Evolutionary conservation across 2,888 invertebrate species (phyloP), one percentile per base, ranked within the genome.

Genomic region (Trissonchulus sp.): DNA sequence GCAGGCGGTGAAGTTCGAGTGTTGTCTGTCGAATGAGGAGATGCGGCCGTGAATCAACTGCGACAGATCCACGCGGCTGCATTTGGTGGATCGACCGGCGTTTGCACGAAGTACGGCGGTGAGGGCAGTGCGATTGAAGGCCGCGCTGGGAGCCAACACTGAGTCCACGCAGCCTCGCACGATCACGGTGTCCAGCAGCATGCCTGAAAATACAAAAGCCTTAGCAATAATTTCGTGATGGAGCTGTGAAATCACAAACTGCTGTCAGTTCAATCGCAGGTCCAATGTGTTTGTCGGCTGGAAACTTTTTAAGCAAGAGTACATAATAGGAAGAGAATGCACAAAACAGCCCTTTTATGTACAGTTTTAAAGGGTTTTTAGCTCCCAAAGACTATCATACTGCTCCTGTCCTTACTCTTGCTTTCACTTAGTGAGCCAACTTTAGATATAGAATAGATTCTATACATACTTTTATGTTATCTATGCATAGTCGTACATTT

Each of bases 131-230:
- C 33, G 35, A 28, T 65, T 65, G 68, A 65, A 65, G 8, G 68
- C 68, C 8, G 35, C 68, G 31, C 33, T 33, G 31, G 68, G 68
- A 33, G 68, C 68, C 31, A 65, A 34, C 8, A 65, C 35, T 8
- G 68, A 65, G 68, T 65, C 68, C 33, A 65, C 68, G 68, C 68
- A 65, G 31, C 68, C 68, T 30, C 68, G 8, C 33, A 65, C 68
- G n/a, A 65, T 65, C 31, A 65, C 68, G 8, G 33, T 15, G 68
- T 65, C 35, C 18, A 15, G 31, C n/a, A 33, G 33, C 8, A 65
- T 65, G n/a, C 68, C 68, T 65, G n/a, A 18, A 65, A 34, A 65
- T 15, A 28, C 15, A 8, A 65, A 65, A 33, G 8, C 18, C 35
- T 15, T 8, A 48, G 8, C 8, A 48, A 48, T 15, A 48, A 48